Base-by-base conservation (phyloP, 2,113 vertebrate genomes). In the Patagioenas fasciata region DNA sequence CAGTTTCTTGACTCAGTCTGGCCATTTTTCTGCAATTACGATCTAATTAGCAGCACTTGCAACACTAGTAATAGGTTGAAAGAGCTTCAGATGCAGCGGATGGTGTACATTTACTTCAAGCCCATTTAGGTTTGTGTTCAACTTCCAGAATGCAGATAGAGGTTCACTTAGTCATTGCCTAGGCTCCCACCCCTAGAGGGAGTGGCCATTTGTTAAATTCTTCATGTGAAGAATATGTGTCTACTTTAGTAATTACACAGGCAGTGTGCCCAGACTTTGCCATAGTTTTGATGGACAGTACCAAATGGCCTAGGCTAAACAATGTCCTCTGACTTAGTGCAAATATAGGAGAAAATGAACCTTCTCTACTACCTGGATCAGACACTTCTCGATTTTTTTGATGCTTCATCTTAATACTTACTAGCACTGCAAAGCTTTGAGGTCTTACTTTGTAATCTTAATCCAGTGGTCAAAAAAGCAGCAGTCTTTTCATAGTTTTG, bases 261-360 rank as follows among this genome's bases (percentile, higher is more conserved):
- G 6, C 17, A 48, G 42, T 0, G 0, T 73, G 12, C 23, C 15
- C 11, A 11, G 13, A 56, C 50, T 29, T 50, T 11, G 21, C 20
- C 3, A 0, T 19, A 51, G 47, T 62, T 93, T n/a, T 36, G 42
- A 65, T 29, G 31, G 32, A 54, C 48, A 69, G 34, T 32, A 51
- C 44, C 44, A 47, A 47, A 2, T 4, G 44, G 26, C 32, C 36
- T 81, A 24, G 21, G 48, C 28, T 75, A 74, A 71, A 26, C 14
- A n/a, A 4, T 2, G 9, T n/a, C n/a, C 31, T 83, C 50, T 36
- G 36, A 54, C 24, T 65, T 69, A 7, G 0, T 53, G 29, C 7
- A 72, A 71, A 36, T 6, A 34, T 4, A 72, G 14, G 26, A 44
- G n/a, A 62, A 85, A 34, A 7, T 6, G 3, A 60, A 62, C 10